A percentile compares a stretch with the other conserved stretches of the same genome.
Conservation (phyloP, 2,113 vertebrate genomes). For the Antechinus stuartii region DNA sequence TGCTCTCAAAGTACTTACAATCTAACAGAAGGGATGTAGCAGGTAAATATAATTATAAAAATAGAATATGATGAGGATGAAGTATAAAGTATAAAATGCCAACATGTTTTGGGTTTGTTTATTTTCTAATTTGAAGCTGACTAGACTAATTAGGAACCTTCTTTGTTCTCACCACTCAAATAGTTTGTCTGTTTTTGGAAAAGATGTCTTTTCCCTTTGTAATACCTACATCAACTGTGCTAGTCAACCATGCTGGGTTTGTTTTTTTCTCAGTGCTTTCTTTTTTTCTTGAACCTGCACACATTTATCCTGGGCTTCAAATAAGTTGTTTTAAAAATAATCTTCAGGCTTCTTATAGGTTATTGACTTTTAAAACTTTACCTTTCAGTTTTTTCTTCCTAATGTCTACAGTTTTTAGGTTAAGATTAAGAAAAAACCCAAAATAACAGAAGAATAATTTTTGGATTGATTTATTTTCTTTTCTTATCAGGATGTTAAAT, state of each 20-base stretch:
- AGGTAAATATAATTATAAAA: not conserved
- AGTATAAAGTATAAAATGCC: not conserved
- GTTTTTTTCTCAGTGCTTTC: not conserved
- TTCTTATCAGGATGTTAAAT: not conserved
- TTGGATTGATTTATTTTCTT: not conserved
- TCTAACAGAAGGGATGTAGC: not conserved
- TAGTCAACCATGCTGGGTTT: not conserved
- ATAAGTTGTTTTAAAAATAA: conserved; percentile 18
- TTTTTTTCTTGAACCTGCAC: not conserved
- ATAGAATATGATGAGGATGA: not conserved
- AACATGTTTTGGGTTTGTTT: not conserved
- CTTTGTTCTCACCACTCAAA: not conserved
- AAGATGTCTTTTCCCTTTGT: not conserved
- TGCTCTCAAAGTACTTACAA: not conserved
- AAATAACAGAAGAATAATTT: not conserved
- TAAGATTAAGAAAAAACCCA: not conserved
- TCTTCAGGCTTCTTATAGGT: not conserved
- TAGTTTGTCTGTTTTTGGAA: not conserved
- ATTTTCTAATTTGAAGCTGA: not conserved
- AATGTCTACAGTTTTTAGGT: not conserved
- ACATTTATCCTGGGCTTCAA: not conserved
- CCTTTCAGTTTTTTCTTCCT: not conserved
- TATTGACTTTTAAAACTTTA: conserved; percentile 27
- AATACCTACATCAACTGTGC: not conserved
- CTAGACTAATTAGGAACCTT: not conserved